Percentiles rank a stretch among this genome's conserved stretches.
Conservation (phyloP, 2,113 vertebrate species). For the Collichthys lucidus region DNA sequence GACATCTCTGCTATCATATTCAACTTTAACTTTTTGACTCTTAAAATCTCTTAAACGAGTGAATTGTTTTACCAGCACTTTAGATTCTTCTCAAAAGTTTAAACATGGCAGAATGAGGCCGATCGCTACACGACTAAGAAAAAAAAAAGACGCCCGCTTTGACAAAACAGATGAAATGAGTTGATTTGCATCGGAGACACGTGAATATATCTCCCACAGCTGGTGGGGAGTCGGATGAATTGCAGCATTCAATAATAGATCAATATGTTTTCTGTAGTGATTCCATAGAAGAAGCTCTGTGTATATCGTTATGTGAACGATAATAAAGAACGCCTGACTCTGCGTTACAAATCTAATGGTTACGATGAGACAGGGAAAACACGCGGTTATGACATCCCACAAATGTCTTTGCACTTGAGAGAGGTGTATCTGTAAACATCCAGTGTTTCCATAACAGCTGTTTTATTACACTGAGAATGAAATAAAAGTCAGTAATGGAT, state of each 20-base stretch:
- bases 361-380: background rate
- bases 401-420: background rate
- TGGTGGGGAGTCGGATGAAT: conserved; percentile 27
- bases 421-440: background rate
- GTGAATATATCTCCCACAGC: conserved; percentile 7
- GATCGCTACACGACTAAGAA: background rate
- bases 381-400: conserved; percentile 2
- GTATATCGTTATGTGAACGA: conserved; percentile 6
- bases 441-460: conserved; percentile 35
- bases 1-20: background rate
- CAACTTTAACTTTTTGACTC: conserved; percentile 1
- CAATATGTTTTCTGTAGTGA: conserved; percentile 21
- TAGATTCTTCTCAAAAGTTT: conserved; percentile 23
- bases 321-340: background rate
- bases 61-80: conserved; percentile 37
- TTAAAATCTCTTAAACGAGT: conserved; percentile 17
- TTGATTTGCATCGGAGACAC: conserved; percentile 35
- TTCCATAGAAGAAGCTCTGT: conserved; percentile 5
- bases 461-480: conserved; percentile 1
- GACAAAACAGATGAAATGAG: conserved; percentile 32
- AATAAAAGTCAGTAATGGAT: conserved; percentile 14
- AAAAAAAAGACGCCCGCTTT: conserved; percentile 37
- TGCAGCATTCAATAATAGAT: conserved; percentile 62
- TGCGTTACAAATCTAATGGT: background rate
- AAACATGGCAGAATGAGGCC: conserved; percentile 59